Percentiles rank a stretch among this genome's conserved stretches.
Conservation (phyloP, 2,888 invertebrate species). For the Xylota segnis region DNA sequence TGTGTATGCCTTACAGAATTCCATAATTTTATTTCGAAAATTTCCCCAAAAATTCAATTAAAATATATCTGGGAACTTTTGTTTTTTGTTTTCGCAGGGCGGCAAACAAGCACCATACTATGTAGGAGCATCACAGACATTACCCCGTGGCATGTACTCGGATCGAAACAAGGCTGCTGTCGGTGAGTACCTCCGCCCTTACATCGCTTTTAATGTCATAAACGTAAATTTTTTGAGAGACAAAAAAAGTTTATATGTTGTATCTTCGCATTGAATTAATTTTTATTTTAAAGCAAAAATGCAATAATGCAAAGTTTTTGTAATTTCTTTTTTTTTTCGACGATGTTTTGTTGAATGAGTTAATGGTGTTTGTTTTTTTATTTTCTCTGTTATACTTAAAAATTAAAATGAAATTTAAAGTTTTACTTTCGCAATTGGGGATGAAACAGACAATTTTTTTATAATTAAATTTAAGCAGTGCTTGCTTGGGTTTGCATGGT, state of each 20-base stretch:
- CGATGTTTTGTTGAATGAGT: slow-evolving; percentile 10
- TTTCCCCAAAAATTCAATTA: slow-evolving; percentile 20
- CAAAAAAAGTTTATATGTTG: neutral
- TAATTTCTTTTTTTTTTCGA: too few species aligned
- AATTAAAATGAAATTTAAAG: slow-evolving; percentile 11
- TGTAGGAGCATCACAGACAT: slow-evolving; percentile 84
- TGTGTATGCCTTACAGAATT: neutral
- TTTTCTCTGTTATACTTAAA: slow-evolving; percentile 10
- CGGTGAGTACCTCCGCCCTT: slow-evolving; percentile 80
- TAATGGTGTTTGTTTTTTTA: slow-evolving; percentile 14
- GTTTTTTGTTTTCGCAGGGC: slow-evolving; percentile 80
- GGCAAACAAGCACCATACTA: slow-evolving; percentile 84
- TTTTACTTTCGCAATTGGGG: slow-evolving; percentile 18
- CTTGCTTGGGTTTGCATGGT: slow-evolving; percentile 18
- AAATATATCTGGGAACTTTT: slow-evolving; percentile 19
- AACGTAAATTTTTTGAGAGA: neutral
- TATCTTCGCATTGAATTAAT: slow-evolving; percentile 18
- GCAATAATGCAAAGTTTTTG: slow-evolving; percentile 5
- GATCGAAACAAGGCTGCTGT: slow-evolving; percentile 84
- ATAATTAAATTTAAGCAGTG: neutral
- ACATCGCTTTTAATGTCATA: slow-evolving; percentile 3
- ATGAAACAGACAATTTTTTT: slow-evolving; percentile 17
- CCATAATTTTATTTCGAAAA: neutral
- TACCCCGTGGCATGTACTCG: slow-evolving; percentile 85
- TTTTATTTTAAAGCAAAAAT: slow-evolving; percentile 10